Percentiles rank a stretch among this genome's conserved stretches.
Conservation (phyloP, 2,797 vertebrate genomes). For the Anas bahamensis region DNA sequence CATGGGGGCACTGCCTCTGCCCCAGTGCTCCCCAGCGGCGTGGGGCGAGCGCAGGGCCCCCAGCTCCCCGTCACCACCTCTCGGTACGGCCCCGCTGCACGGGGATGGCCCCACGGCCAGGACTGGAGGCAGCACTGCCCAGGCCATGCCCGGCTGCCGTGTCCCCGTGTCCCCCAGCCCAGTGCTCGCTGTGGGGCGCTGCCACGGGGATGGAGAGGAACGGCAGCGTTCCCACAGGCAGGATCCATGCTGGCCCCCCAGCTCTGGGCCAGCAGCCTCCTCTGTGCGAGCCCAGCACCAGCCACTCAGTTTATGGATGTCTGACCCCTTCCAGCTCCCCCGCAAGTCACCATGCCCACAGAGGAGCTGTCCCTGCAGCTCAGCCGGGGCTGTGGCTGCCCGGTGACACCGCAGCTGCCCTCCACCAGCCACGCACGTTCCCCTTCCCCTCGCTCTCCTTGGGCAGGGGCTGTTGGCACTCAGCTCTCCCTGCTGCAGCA, state of each 20-base stretch:
- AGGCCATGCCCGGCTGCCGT: background rate
- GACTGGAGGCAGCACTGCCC: background rate
- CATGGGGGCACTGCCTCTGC: background rate
- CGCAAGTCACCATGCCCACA: too few relatives aligned
- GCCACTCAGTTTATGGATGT: too few relatives aligned
- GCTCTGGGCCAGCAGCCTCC: background rate
- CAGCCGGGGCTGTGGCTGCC: background rate
- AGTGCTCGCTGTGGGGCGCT: background rate
- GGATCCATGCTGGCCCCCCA: too few relatives aligned
- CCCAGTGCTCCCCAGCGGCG: background rate
- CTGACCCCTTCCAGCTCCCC: too few relatives aligned
- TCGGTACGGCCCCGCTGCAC: rapidly evolving
- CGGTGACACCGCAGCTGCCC: background rate
- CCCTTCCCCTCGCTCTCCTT: background rate
- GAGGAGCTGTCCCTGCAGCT: background rate
- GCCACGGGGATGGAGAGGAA: background rate
- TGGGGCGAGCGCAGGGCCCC: rapidly evolving
- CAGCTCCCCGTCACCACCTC: background rate
- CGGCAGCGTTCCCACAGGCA: background rate
- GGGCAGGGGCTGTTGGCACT: background rate
- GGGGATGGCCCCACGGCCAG: background rate
- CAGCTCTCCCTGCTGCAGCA: too few relatives aligned
- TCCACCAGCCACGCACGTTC: background rate
- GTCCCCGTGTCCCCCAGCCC: background rate
- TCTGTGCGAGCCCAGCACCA: background rate